These are phyloP conservation scores for Drosophila watanabei DNA, from an alignment of 1,140 invertebrate species.

Conservation along the genomic window DNA sequence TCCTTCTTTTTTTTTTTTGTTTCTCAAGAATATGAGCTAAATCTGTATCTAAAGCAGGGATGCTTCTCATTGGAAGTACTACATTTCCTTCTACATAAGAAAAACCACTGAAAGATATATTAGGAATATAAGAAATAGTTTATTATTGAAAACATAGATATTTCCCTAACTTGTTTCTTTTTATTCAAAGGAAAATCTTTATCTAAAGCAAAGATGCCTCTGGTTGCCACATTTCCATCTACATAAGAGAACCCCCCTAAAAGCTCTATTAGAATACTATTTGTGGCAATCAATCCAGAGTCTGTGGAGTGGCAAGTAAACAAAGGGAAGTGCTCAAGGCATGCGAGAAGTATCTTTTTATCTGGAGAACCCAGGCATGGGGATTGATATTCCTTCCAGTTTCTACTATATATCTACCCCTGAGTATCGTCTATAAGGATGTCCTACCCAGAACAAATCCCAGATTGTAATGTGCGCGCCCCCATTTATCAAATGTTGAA, in stretches of 20 bases:
- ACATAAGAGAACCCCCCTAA: no score
- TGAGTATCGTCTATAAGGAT: background rate
- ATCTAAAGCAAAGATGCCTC: background rate
- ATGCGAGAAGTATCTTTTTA: slow-evolving; percentile 3
- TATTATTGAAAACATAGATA: background rate
- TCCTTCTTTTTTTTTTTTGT: no score
- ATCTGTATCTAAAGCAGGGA: background rate
- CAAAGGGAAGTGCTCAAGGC: background rate
- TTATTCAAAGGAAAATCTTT: background rate
- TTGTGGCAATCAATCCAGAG: background rate
- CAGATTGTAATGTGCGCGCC: slow-evolving; percentile 61
- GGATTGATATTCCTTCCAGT: background rate
- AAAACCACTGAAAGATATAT: no score
- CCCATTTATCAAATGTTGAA: slow-evolving; percentile 76
- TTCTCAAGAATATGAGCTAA: background rate
- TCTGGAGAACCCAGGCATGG: background rate
- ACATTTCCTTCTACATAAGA: background rate
- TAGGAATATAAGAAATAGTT: no score
- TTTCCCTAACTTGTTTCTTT: background rate
- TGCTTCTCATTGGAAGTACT: background rate
- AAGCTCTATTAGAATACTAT: background rate
- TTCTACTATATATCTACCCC: background rate
- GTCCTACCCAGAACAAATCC: slow-evolving; percentile 45
- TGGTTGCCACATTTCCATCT: background rate
- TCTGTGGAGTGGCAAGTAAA: slow-evolving; percentile 7